phyloP scores from a whole-genome alignment of 2,113 vertebrate species.

The Cervus canadensis region DNA sequence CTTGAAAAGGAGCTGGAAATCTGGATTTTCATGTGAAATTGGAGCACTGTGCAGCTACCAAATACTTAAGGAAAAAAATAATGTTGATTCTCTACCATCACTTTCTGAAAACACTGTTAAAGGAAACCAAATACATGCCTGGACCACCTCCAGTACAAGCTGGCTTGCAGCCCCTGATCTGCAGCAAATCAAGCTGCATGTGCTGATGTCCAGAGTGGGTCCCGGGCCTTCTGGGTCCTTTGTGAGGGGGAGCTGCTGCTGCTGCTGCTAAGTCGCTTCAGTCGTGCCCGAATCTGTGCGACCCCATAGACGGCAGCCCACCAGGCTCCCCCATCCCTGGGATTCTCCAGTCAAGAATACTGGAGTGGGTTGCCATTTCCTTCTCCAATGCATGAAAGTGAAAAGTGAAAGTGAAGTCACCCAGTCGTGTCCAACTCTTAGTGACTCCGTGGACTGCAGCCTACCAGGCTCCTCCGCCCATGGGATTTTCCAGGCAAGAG shows the following conservation, averaged over 20 bases:
- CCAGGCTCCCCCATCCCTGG: too few species aligned
- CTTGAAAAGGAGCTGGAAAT: background rate
- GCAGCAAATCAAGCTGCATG: background rate
- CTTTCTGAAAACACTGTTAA: background rate
- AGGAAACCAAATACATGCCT: background rate
- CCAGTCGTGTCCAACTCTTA: too few species aligned
- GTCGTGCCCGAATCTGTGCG: too few species aligned
- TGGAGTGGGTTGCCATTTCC: too few species aligned
- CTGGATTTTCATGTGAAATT: background rate
- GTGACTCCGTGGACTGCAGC: too few species aligned
- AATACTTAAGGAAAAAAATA: background rate
- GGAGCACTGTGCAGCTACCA: background rate
- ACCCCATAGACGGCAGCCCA: too few species aligned
- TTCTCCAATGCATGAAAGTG: too few species aligned
- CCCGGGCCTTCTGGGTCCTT: background rate
- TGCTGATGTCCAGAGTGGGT: background rate
- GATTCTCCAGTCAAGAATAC: too few species aligned
- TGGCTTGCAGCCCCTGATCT: background rate
- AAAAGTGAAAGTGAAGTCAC: too few species aligned
- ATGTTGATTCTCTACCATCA: background rate
- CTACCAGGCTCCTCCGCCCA: too few species aligned
- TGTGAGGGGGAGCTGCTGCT: background rate
- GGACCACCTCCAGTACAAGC: background rate
- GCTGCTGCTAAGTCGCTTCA: too few species aligned
- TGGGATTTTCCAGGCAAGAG: too few species aligned